Base-by-base conservation (phyloP, 1,140 invertebrate genomes). In the Drosophila watanabei region DNA sequence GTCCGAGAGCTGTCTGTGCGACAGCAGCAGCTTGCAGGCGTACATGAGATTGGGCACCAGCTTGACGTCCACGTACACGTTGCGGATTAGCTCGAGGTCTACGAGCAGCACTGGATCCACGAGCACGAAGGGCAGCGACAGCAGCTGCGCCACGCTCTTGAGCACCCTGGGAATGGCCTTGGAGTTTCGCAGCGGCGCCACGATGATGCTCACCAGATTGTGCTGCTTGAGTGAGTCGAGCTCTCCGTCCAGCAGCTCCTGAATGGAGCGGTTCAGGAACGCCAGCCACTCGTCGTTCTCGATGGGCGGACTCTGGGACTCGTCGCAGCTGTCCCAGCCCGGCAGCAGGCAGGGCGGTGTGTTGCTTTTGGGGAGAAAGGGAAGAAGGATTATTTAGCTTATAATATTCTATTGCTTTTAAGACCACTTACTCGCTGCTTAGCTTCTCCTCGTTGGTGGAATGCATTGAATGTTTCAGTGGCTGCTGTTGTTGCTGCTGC, bases 271-370 rank as follows among this genome's bases (percentile, higher is more conserved):
- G 83, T 96, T 95, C 5, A 97, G 73, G 94, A 97, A 95, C 57
- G 96, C 95, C 90, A 97, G 94, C 97, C 97, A 98, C 93, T 98
- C 97, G 71, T 97, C 97, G 75, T 96, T 95, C 93, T 98, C 97
- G 57, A 97, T 96, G 8, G 96, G 95, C 39, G 94, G 94, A 54
- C 94, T 94, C 75, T 93, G 92, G 0, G 92, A 93, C 46, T 93
- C 92, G 66, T 93, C 92, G 56, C 91, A 93, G 5, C 92, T 93
- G 51, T 93, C 92, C 92, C 92, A 93, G 13, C 92, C 92, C 0
- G 92, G 92, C 54, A 93, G 59, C n/a, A 93, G 58, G 52, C 91
- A 92, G 0, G 92, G 92, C 10, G 92, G 92, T 6, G 91, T 83
- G 43, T 92, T 93, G 32, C 92, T 93, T 10, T 28, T 0, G 1